Evolutionary conservation across 2,888 invertebrate species (phyloP), one percentile per base, ranked within the genome.

Genomic region (Leucophora obtusa): DNA sequence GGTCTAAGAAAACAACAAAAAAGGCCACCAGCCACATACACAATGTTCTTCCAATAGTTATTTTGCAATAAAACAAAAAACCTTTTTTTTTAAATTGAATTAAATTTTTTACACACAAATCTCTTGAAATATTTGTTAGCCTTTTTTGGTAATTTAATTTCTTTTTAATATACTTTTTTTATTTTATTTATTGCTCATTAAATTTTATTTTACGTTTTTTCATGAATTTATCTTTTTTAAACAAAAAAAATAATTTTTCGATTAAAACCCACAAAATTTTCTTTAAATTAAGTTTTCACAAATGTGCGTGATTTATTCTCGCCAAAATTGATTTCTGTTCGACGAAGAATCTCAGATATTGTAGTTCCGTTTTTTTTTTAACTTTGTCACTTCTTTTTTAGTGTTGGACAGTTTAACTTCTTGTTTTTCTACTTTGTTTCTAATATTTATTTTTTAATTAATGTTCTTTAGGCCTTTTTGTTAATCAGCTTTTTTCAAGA

Each of bases 11-110:
- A 56, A 65, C 43, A 11, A 59, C 33, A 74, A 65, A 60, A 71
- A 60, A 53, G 66, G 47, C 60, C 18, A 72, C 28, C 28, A 28
- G 68, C 69, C 69, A 73, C 68, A 80, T 75, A 77, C 66, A 66
- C 77, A 71, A 47, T 60, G 59, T 66, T 60, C 17, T 58, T 4
- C 56, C 18, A 47, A 58, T 66, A 66, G 59, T 62, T 21, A 28
- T 54, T 79, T 43, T 59, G 63, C 68, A 50, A 63, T 38, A 9
- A 38, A 38, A 38, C 2, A 35, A 35, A 35, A 35, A 35, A 35
- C 21, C n/a, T n/a, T n/a, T n/a, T n/a, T n/a, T n/a, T n/a, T n/a
- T n/a, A n/a, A 38, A 3, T 2, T 38, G 10, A 11, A 38, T 38
- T 38, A 5, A 38, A 38, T 59, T 56, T 47, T 60, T 66, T 24